Conservation (phyloP, 2,888 invertebrate genomes). For the Actias luna region DNA sequence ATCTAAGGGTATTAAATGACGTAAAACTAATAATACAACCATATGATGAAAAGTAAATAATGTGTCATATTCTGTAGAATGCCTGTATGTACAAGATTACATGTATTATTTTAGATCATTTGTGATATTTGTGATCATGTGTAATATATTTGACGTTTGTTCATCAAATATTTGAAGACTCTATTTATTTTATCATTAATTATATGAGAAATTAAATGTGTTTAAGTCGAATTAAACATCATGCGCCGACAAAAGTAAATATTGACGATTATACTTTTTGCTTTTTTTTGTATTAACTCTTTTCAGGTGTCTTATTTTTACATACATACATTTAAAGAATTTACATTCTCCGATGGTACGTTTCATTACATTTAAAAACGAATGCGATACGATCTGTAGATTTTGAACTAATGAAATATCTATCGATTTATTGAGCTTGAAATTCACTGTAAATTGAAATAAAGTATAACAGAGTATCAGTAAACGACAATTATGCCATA, state of each 20-base stretch:
- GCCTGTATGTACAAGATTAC: slow-evolving; percentile 22
- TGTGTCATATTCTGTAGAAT: slow-evolving; percentile 22
- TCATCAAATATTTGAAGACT: slow-evolving; percentile 6
- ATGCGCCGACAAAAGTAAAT: slow-evolving; percentile 7
- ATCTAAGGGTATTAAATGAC: slow-evolving; percentile 7
- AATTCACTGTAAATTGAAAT: no score
- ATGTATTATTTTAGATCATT: slow-evolving; percentile 8
- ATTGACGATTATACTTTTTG: not conserved
- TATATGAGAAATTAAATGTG: slow-evolving; percentile 3
- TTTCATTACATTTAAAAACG: no score
- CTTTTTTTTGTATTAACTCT: not conserved
- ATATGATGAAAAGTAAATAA: slow-evolving; percentile 35
- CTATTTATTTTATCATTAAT: slow-evolving; percentile 11
- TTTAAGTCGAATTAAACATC: slow-evolving; percentile 8
- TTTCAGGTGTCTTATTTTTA: not conserved
- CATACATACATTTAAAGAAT: not conserved
- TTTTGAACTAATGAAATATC: no score
- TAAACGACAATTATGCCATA: no score
- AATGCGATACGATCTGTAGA: no score
- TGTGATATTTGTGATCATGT: slow-evolving; percentile 10
- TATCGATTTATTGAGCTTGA: no score
- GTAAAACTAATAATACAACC: slow-evolving; percentile 28
- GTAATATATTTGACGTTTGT: no score
- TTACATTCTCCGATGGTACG: no score
- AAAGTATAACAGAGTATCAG: no score